A percentile compares a stretch with the other conserved stretches of the same genome.
Conservation (phyloP, 2,113 vertebrate genomes). For the Chaenogobius annularis region DNA sequence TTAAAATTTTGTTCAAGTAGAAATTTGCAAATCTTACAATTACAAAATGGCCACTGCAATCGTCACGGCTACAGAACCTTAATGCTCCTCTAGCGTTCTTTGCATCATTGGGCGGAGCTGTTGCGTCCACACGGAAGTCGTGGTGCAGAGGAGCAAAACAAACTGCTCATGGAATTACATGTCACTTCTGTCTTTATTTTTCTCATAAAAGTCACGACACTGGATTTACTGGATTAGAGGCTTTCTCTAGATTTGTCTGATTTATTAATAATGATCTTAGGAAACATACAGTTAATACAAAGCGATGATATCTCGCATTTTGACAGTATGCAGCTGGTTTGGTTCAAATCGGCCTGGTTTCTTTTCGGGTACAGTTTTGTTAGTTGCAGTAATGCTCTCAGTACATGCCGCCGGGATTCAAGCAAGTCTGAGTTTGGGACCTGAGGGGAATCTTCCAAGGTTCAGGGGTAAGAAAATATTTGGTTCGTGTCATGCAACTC, state of each 20-base stretch:
- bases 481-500: too few relatives aligned
- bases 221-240: not conserved
- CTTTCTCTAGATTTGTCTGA: not conserved
- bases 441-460: conserved; percentile 71
- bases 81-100: too few relatives aligned
- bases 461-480: conserved; percentile 70
- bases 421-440: conserved; percentile 72
- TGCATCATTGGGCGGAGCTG: too few relatives aligned
- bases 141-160: not conserved
- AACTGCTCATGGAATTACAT: not conserved
- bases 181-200: not conserved
- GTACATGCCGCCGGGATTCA: conserved; percentile 63
- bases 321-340: conserved; percentile 60
- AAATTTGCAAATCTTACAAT: too few relatives aligned
- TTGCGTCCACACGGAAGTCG: not conserved
- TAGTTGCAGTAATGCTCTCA: conserved; percentile 46
- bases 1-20: too few relatives aligned
- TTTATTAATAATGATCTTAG: not conserved
- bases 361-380: conserved; percentile 63
- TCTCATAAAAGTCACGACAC: not conserved
- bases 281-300: not conserved
- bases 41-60: too few relatives aligned
- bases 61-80: too few relatives aligned
- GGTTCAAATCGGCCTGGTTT: conserved; percentile 70
- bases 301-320: conserved; percentile 56